Evolutionary conservation across 2,888 invertebrate genomes (phyloP), one percentile per base, ranked within the genome.

Genomic region (Limnephilus lunatus): DNA sequence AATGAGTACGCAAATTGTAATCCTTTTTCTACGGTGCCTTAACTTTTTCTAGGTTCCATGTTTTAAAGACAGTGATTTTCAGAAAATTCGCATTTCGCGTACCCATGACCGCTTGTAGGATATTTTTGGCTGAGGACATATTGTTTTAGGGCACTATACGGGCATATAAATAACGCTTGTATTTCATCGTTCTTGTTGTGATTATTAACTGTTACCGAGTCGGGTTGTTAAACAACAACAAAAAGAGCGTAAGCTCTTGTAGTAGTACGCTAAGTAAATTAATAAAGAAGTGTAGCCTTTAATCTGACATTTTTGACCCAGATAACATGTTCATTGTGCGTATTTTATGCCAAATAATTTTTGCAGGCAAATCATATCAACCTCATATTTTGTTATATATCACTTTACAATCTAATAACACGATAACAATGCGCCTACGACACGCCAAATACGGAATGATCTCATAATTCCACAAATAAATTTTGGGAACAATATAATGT

Each of bases 101-200:
- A 86, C 83, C 89, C 90, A 91, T 85, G 89, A 89, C 89, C 89
- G 82, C 81, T 53, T 81, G 85, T 91, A 88, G 88, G 88, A 92
- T 90, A 92, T 92, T 92, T 92, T 92, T 90, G 90, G 87, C 90
- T 92, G 82, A 85, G 88, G 90, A 81, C 88, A 82, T 92, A 92
- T 92, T 92, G 90, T 92, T 92, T 92, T 88, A 85, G 88, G 92
- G 90, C 48, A 90, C 86, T 91, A 91, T 85, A 91, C 53, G 44
- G 89, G 89, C 53, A 53, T 35, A 92, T 92, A 92, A 92, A 92
- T 90, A 85, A 92, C 90, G 90, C 30, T 80, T 30, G 44, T 35
- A 83, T 83, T 53, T 83, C 48, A 25, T 83, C 90, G 44, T 83
- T 31, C 53, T 82, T 83, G 90, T 90, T 90, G 83, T 31, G 90